Evolutionary conservation across 1,140 invertebrate species (phyloP).

Genomic region (Marisa cornuarietis): DNA sequence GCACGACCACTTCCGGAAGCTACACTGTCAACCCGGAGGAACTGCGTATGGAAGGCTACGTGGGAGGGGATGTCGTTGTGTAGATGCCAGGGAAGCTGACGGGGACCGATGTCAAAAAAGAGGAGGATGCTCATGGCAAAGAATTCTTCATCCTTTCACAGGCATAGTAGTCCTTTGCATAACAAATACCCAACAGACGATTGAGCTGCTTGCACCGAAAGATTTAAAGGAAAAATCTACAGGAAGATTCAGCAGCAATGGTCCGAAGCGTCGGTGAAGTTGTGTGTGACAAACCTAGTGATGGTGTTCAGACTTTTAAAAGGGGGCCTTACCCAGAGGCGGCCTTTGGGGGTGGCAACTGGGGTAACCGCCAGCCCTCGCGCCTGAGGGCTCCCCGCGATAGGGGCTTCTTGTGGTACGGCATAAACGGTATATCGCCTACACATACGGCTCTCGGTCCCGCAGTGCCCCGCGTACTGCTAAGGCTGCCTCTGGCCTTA

Average conservation of each 20-base stretch:
- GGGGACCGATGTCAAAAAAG: background rate
- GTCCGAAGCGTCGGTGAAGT: background rate
- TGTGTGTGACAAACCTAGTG: too few species aligned
- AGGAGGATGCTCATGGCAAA: background rate
- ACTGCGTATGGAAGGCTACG: constrained; percentile 35
- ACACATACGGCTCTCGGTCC: too few species aligned
- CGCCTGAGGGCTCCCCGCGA: too few species aligned
- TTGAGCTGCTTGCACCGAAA: background rate
- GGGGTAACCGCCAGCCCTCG: too few species aligned
- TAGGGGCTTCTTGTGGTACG: too few species aligned
- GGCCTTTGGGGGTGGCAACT: too few species aligned
- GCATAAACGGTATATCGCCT: too few species aligned
- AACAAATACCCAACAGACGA: background rate
- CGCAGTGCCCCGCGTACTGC: too few species aligned
- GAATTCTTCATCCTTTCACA: background rate
- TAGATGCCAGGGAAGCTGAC: background rate
- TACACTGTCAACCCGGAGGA: constrained; percentile 50
- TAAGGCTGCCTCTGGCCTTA: too few species aligned
- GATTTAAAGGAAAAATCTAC: background rate
- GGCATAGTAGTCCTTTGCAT: background rate
- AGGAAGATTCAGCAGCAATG: background rate
- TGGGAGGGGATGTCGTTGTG: constrained; percentile 42
- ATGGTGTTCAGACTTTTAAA: too few species aligned
- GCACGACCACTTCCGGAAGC: constrained; percentile 50
- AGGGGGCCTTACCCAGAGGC: too few species aligned